Evolutionary conservation across 2,888 invertebrate genomes (phyloP).

Genomic region (Amblyteles armatorius): DNA sequence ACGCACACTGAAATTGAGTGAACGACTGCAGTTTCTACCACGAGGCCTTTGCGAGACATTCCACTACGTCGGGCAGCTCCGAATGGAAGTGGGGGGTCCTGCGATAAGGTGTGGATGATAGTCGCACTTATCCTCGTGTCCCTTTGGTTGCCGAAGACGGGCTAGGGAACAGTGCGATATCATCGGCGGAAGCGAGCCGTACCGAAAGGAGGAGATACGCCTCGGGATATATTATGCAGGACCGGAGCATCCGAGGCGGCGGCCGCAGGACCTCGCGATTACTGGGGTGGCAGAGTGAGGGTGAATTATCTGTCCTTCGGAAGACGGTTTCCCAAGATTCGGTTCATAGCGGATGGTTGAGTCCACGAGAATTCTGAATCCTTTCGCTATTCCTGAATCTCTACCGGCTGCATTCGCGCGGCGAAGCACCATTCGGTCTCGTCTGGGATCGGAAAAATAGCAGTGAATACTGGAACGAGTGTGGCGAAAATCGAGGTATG

Average conservation of each 20-base stretch:
- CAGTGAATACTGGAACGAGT: slow-evolving; percentile 17
- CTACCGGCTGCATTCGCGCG: slow-evolving; percentile 12
- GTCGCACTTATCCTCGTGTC: slow-evolving; percentile 26
- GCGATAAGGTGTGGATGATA: slow-evolving; percentile 26
- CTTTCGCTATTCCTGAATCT: slow-evolving; percentile 29
- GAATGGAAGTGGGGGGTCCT: not conserved
- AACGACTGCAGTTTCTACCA: not conserved
- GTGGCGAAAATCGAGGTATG: slow-evolving; percentile 53
- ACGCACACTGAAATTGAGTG: slow-evolving; percentile 27
- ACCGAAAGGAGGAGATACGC: slow-evolving; percentile 28
- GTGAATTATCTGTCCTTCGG: not conserved
- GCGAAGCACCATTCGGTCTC: slow-evolving; percentile 12
- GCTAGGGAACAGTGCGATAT: slow-evolving; percentile 34
- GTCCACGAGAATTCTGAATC: slow-evolving; percentile 30
- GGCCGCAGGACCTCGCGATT: slow-evolving; percentile 24
- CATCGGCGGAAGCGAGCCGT: slow-evolving; percentile 44
- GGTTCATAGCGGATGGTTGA: not conserved
- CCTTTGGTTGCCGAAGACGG: slow-evolving; percentile 29
- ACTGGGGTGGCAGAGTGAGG: slow-evolving; percentile 8
- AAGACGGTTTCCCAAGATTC: slow-evolving; percentile 2
- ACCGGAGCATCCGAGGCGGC: slow-evolving; percentile 21
- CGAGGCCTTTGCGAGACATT: not conserved
- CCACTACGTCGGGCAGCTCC: slow-evolving; percentile 5
- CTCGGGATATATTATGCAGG: slow-evolving; percentile 54
- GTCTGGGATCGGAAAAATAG: slow-evolving; percentile 11